Evolutionary conservation across 2,888 invertebrate species (phyloP).

Genomic region (Ditula angustiorana): DNA sequence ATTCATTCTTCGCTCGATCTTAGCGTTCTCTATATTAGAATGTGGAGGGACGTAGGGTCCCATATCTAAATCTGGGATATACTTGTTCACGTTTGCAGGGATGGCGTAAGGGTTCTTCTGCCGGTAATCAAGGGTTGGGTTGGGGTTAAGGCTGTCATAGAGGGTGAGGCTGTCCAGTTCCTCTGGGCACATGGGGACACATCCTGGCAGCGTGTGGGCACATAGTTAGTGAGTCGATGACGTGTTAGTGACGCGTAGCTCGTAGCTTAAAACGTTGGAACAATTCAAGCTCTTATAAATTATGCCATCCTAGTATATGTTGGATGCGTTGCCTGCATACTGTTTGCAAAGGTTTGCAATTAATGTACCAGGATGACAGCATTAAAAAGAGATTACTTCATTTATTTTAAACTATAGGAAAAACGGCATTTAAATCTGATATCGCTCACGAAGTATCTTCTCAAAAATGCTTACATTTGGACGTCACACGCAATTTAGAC

Average conservation of each 20-base stretch:
- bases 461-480: too few relatives aligned
- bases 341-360: too few relatives aligned
- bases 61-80: conserved; percentile 69
- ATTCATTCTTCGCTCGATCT: conserved; percentile 59
- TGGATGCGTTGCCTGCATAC: too few relatives aligned
- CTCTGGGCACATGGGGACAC: conserved; percentile 57
- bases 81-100: conserved; percentile 77
- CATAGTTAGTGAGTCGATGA: conserved; percentile 53
- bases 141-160: conserved; percentile 63
- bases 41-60: conserved; percentile 78
- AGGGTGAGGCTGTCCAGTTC: conserved; percentile 75
- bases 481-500: too few relatives aligned
- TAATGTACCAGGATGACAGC: background rate
- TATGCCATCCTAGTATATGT: background rate
- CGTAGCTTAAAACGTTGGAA: background rate
- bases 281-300: background rate
- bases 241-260: conserved; percentile 41
- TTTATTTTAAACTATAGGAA: background rate
- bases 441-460: too few relatives aligned
- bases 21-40: conserved; percentile 58
- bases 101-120: conserved; percentile 83
- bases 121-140: conserved; percentile 71
- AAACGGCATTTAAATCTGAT: background rate
- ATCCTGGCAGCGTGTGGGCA: conserved; percentile 75
- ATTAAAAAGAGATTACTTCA: background rate